Percentiles rank a stretch among this genome's conserved stretches.
phyloP scores from a whole-genome alignment of 1,140 invertebrate species.

The Oryzaephilus surinamensis region DNA sequence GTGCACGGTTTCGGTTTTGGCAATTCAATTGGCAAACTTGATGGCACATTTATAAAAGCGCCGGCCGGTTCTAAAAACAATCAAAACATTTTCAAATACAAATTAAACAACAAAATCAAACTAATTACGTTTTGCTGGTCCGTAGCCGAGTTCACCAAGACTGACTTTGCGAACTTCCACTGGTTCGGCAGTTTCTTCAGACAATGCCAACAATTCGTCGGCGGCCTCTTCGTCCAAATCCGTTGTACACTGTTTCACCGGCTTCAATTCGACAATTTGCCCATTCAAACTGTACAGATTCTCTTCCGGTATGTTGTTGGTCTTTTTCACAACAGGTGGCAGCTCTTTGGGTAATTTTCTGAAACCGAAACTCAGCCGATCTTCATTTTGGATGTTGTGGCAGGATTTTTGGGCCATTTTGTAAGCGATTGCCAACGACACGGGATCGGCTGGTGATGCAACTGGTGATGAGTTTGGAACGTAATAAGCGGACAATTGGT shows the following conservation, averaged over 20 bases:
- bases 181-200: conserved; percentile 12
- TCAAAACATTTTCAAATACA: neutral
- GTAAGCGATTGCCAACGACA: conserved; percentile 20
- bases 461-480: neutral
- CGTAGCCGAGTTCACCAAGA: conserved; percentile 25
- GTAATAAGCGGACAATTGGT: conserved; percentile 5
- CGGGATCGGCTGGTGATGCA: conserved; percentile 17
- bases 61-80: conserved; percentile 4
- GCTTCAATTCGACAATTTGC: conserved; percentile 28
- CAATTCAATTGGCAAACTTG: neutral
- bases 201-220: conserved; percentile 16
- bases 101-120: no score
- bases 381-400: conserved; percentile 18
- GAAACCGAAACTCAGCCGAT: conserved; percentile 23
- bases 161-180: conserved; percentile 8
- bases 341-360: conserved; percentile 16
- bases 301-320: conserved; percentile 22
- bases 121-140: conserved; percentile 19
- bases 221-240: conserved; percentile 23
- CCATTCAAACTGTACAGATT: conserved; percentile 24
- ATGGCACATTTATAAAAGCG: conserved; percentile 3
- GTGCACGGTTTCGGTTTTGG: neutral
- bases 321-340: conserved; percentile 1
- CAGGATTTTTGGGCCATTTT: conserved; percentile 14
- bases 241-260: conserved; percentile 3